phyloP scores from a whole-genome alignment of 2,797 vertebrate genomes.

The Bucorvus abyssinicus region DNA sequence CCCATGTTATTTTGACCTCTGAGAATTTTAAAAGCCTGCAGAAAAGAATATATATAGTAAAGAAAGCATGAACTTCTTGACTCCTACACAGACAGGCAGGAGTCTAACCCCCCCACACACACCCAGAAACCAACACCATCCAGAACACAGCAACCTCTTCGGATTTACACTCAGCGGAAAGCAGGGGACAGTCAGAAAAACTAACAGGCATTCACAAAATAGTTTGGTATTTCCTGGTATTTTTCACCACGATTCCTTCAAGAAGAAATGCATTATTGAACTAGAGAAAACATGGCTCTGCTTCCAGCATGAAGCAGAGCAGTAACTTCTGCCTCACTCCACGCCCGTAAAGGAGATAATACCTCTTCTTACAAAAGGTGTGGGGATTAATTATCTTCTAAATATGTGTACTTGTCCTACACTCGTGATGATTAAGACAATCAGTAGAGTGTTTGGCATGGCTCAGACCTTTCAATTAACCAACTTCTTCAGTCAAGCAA shows the following conservation, averaged over 20 bases:
- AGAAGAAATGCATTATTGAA: not conserved
- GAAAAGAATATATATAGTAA: constrained; percentile 24
- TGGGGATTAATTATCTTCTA: not conserved
- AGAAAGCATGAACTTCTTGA: constrained; percentile 1
- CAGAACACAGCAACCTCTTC: not conserved
- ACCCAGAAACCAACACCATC: not conserved
- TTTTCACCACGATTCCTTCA: not conserved
- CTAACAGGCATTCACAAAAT: not conserved
- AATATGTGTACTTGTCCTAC: not conserved
- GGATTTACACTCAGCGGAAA: not conserved
- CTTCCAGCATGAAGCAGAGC: not conserved
- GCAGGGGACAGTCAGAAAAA: not conserved
- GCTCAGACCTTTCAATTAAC: not conserved
- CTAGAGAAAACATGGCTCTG: not conserved
- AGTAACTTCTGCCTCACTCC: constrained; percentile 35
- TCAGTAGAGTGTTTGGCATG: too few species aligned
- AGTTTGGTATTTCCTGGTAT: not conserved
- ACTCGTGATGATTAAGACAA: too few species aligned
- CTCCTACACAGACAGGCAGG: not conserved
- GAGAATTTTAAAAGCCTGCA: constrained; percentile 45
- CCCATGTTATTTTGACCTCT: constrained; percentile 46
- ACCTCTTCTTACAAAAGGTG: not conserved
- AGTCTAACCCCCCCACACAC: not conserved
- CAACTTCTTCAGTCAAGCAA: not conserved
- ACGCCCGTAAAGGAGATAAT: not conserved